These are phyloP conservation scores for Caiman crocodilus DNA, from an alignment of 2,797 vertebrate genomes.

Conservation along the genomic window DNA sequence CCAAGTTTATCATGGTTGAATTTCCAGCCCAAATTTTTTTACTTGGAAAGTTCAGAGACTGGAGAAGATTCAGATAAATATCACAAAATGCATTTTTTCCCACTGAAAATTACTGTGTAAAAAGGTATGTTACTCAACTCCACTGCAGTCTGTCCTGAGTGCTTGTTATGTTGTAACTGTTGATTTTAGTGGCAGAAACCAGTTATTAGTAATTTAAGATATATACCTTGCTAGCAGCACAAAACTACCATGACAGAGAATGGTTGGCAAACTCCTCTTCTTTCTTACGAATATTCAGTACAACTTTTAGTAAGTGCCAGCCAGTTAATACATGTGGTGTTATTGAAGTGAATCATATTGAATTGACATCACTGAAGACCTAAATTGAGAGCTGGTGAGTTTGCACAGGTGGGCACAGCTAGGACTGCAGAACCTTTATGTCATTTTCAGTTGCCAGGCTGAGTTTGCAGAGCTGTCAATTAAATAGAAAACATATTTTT, in stretches of 20 bases:
- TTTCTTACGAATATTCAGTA: background rate
- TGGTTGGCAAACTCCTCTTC: background rate
- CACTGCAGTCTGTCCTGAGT: background rate
- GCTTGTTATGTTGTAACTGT: background rate
- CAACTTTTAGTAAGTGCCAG: background rate
- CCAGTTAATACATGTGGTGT: background rate
- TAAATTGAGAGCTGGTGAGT: background rate
- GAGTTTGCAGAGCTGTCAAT: background rate
- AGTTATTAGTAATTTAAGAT: background rate
- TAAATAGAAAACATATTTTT: background rate
- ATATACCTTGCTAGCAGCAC: no score
- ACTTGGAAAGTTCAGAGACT: background rate
- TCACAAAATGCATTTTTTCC: rapidly evolving
- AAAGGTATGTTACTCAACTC: background rate
- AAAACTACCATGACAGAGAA: background rate
- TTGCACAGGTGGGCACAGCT: background rate
- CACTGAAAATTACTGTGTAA: background rate
- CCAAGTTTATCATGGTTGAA: background rate
- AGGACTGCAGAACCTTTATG: background rate
- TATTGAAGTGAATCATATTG: background rate
- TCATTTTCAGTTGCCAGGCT: background rate
- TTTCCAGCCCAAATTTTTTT: background rate
- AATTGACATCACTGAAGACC: background rate
- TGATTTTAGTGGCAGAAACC: background rate
- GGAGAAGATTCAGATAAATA: background rate